Conservation (phyloP, 2,888 invertebrate genomes). For the Xestia rhomboidea region DNA sequence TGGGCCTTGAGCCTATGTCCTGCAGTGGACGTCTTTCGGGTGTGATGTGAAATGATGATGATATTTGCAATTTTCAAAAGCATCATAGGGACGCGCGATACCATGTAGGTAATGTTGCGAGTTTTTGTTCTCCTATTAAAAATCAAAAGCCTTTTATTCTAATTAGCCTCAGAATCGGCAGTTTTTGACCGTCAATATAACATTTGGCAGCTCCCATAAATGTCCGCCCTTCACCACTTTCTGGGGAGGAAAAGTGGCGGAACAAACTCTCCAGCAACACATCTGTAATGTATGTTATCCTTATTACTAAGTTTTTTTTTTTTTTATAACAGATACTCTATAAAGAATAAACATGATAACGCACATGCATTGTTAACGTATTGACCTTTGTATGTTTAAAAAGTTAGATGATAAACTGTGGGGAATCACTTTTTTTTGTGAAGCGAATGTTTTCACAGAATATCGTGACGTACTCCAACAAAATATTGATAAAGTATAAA, state of each 20-base stretch:
- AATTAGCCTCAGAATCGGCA: background rate
- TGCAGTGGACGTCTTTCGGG: too few species aligned
- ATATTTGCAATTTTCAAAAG: background rate
- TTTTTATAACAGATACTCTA: background rate
- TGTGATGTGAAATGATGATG: too few species aligned
- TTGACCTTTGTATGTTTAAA: conserved; percentile 21
- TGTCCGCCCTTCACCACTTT: background rate
- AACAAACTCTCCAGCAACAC: background rate
- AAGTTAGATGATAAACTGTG: conserved; percentile 6
- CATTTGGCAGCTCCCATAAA: background rate
- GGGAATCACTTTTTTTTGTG: conserved; percentile 36
- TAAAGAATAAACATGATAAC: conserved; percentile 14
- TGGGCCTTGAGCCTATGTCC: too few species aligned
- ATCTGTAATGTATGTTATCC: background rate
- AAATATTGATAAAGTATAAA: background rate
- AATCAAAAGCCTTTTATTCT: background rate
- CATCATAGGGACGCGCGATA: background rate
- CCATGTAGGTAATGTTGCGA: background rate
- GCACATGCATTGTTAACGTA: background rate
- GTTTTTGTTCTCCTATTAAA: too few species aligned
- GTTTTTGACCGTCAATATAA: background rate
- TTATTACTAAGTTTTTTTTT: background rate
- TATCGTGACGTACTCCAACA: conserved; percentile 7
- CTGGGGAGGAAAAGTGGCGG: background rate
- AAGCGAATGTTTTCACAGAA: conserved; percentile 4